Evolutionary conservation across 2,888 invertebrate species (phyloP).

Genomic region (Agrilus mali): DNA sequence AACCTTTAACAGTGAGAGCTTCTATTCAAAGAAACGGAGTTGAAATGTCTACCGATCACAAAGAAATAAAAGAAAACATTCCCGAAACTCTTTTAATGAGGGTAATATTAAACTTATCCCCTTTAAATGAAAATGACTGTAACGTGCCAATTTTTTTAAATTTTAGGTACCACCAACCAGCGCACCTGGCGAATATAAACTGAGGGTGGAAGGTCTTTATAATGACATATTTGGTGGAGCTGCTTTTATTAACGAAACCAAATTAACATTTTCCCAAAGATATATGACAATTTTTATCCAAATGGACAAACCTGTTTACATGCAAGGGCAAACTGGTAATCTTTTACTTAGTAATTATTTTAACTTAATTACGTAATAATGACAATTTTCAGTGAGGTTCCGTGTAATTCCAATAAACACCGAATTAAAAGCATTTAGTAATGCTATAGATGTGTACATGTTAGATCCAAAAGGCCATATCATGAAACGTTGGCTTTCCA

Average conservation of each 20-base stretch:
- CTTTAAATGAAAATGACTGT: background rate
- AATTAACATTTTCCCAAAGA: constrained; percentile 71
- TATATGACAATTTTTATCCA: constrained; percentile 94
- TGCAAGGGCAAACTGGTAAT: constrained; percentile 74
- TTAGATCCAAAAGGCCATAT: constrained; percentile 79
- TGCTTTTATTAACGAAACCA: constrained; percentile 81
- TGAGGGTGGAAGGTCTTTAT: constrained; percentile 44
- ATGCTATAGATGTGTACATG: constrained; percentile 85
- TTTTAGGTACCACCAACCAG: constrained; percentile 69
- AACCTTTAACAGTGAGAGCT: constrained; percentile 73
- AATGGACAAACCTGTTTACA: constrained; percentile 89
- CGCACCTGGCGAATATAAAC: constrained; percentile 68
- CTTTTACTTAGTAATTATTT: background rate
- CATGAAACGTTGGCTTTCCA: constrained; percentile 84
- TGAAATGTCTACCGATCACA: constrained; percentile 71
- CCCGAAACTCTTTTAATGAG: constrained; percentile 83
- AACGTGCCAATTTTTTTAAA: constrained; percentile 1
- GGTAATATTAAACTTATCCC: constrained; percentile 34
- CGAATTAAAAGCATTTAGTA: constrained; percentile 79
- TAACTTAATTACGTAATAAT: background rate
- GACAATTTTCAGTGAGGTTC: constrained; percentile 55
- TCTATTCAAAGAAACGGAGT: constrained; percentile 84
- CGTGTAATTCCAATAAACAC: constrained; percentile 88
- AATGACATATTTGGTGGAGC: constrained; percentile 72
- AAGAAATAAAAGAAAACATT: constrained; percentile 73